Base-by-base conservation (phyloP, 2,113 vertebrate species). In the Columba livia region DNA sequence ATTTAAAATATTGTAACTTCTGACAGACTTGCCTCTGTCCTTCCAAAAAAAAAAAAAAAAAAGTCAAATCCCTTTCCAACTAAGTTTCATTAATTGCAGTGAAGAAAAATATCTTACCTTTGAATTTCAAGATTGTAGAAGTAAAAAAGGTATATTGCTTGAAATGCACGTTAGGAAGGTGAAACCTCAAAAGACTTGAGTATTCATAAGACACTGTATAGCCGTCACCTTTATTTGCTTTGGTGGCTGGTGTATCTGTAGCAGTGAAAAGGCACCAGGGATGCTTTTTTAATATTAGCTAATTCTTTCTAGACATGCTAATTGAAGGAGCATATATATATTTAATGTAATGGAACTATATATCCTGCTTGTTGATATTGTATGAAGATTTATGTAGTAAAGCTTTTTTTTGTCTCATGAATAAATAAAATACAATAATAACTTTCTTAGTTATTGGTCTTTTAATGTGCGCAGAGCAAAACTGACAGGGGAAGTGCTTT, bases 161-260 rank as follows among this genome's bases (percentile, higher is more conserved):
- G 54, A 69, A 85, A 66, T 53, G 32, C 9, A 8, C 20, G 5
- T 40, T 42, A 29, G 34, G 47, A 29, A 87, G 32, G 9, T 16
- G 14, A 81, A 79, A 54, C 25, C 14, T 40, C 62, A 34, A 51
- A 70, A 69, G 34, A 57, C 61, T 53, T 47, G 0, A 19, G 13
- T 51, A 34, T 60, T 77, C 81, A 6, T 47, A 28, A 91, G n/a
- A 14, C 6, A 11, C 15, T 66, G 23, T 25, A 1, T 6, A 29
- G 14, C 57, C n/a, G 44, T 75, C 53, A 28, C 2, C 11, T 88
- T 4, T 12, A 1, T 65, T 47, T 85, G 50, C 61, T 87, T 81
- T 50, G 44, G 42, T 56, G 77, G 23, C 51, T 64, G 13, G 4
- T 1, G 0, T 32, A 31, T 38, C 38, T 0, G 0, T 28, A 79